Evolutionary conservation across 2,797 vertebrate genomes (phyloP).

Genomic region (Spinus pinus): DNA sequence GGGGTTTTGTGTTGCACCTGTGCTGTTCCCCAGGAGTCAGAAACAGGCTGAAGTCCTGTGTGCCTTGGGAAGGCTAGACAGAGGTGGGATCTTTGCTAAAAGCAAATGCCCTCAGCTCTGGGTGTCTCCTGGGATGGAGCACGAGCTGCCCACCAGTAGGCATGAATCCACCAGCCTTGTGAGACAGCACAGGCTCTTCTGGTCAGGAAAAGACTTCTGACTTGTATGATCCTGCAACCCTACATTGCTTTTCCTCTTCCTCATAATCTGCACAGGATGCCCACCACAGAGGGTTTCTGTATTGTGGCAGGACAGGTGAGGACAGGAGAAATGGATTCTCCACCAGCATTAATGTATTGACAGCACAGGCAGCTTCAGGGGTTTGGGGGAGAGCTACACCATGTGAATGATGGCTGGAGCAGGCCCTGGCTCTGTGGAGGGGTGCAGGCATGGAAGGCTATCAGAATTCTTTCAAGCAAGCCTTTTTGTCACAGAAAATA

Average conservation of each 20-base stretch:
- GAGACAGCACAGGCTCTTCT: accelerated
- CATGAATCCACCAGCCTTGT: background rate
- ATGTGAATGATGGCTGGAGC: accelerated
- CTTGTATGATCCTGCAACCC: background rate
- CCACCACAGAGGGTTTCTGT: background rate
- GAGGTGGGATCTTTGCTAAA: background rate
- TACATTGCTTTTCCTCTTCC: background rate
- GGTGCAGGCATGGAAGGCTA: background rate
- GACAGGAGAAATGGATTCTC: background rate
- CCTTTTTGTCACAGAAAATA: background rate
- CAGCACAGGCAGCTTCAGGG: background rate
- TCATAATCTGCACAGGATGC: background rate
- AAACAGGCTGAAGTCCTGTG: background rate
- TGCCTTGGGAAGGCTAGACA: background rate
- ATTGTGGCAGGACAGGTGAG: background rate
- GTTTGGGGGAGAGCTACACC: background rate
- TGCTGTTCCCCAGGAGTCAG: background rate
- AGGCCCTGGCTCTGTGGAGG: background rate
- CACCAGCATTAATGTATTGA: background rate
- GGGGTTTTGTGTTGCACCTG: background rate
- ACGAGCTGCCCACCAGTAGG: background rate
- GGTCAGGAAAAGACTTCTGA: background rate
- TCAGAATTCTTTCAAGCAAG: background rate
- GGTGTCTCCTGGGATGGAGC: background rate
- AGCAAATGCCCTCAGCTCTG: background rate